A percentile compares a stretch with the other conserved stretches of the same genome.
Conservation (phyloP, 2,888 invertebrate genomes). For the Parnassius orleans region DNA sequence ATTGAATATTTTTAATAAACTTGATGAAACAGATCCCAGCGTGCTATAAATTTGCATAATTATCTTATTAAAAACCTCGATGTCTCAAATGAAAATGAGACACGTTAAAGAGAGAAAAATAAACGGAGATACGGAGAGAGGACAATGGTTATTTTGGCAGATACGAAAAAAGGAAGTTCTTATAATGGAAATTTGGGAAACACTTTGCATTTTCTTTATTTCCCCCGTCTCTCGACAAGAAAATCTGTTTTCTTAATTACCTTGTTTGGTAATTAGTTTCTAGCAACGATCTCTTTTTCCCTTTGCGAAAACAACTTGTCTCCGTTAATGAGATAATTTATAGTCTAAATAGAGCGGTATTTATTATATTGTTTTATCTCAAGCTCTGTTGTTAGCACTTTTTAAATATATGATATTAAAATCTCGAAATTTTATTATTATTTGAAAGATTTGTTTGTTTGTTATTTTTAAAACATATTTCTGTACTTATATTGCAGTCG, state of each 20-base stretch:
- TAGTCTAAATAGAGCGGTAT: constrained; percentile 45
- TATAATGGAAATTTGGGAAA: constrained; percentile 78
- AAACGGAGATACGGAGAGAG: constrained; percentile 68
- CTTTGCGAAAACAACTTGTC: constrained; percentile 69
- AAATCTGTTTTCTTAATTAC: constrained; percentile 80
- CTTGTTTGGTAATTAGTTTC: constrained; percentile 80
- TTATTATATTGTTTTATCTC: not conserved
- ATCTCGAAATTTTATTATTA: too few species aligned
- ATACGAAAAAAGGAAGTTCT: constrained; percentile 73
- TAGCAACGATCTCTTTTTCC: constrained; percentile 71
- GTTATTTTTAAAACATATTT: too few species aligned
- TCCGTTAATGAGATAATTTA: constrained; percentile 74
- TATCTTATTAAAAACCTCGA: constrained; percentile 77
- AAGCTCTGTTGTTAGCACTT: not conserved
- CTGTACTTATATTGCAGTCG: too few species aligned
- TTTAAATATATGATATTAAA: too few species aligned
- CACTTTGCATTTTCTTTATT: constrained; percentile 79
- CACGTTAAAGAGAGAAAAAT: constrained; percentile 69
- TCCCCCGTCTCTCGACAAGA: constrained; percentile 59
- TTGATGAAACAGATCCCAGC: constrained; percentile 48
- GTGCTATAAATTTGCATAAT: constrained; percentile 71
- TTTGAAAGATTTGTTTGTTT: too few species aligned
- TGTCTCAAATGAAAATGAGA: constrained; percentile 75
- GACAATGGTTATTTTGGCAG: constrained; percentile 77
- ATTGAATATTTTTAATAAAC: not conserved